A percentile compares a stretch with the other conserved stretches of the same genome.
phyloP scores from a whole-genome alignment of 2,888 invertebrate species.

The Agonopterix arenella region DNA sequence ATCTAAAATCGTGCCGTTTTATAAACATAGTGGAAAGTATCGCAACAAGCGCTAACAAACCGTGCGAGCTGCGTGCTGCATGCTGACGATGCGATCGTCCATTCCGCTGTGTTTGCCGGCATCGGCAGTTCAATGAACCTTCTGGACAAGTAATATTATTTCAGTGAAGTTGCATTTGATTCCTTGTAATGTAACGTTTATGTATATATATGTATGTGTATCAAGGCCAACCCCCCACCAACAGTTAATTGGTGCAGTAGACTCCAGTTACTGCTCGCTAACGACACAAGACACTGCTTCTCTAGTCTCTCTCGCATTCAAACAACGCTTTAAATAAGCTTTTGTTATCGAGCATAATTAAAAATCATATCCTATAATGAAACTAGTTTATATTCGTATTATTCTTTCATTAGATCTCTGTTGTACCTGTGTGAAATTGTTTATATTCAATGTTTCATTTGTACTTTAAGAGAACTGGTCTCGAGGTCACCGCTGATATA shows the following conservation, averaged over 20 bases:
- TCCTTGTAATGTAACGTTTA: slow-evolving; percentile 39
- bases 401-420: slow-evolving; percentile 76
- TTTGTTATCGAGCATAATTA: slow-evolving; percentile 72
- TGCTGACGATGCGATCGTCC: background rate
- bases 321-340: slow-evolving; percentile 57
- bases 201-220: slow-evolving; percentile 33
- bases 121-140: slow-evolving; percentile 16
- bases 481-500: slow-evolving; percentile 53
- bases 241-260: slow-evolving; percentile 75
- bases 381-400: slow-evolving; percentile 72
- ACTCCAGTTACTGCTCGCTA: slow-evolving; percentile 62
- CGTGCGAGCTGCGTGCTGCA: background rate
- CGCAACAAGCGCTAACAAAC: background rate
- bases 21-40: background rate
- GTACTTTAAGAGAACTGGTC: slow-evolving; percentile 62
- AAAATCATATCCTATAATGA: slow-evolving; percentile 69
- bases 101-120: background rate
- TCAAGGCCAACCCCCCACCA: slow-evolving; percentile 58
- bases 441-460: slow-evolving; percentile 64
- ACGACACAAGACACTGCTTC: slow-evolving; percentile 62
- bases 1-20: slow-evolving; percentile 2
- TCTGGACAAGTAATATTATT: slow-evolving; percentile 24
- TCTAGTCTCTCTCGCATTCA: slow-evolving; percentile 74
- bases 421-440: slow-evolving; percentile 74
- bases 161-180: slow-evolving; percentile 49